Conservation (phyloP, 2,888 invertebrate species). For the Philonicus albiceps region DNA sequence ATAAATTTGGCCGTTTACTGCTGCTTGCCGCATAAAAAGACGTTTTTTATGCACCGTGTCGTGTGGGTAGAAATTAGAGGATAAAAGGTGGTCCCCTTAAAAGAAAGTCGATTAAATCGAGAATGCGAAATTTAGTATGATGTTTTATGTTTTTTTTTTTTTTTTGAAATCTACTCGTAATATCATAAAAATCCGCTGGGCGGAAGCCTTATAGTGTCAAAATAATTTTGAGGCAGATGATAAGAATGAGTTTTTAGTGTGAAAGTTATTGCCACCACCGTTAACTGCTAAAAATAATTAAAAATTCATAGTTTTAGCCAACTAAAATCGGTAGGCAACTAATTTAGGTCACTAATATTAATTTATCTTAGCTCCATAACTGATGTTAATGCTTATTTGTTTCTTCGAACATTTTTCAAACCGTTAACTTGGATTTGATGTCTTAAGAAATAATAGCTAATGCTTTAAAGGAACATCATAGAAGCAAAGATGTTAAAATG, state of each 20-base stretch:
- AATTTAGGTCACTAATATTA: neutral
- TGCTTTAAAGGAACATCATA: neutral
- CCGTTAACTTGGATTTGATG: neutral
- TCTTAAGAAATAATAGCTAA: neutral
- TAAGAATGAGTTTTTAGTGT: neutral
- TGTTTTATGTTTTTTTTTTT: neutral
- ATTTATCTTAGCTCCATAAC: neutral
- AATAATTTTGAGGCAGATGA: neutral
- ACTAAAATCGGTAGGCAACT: neutral
- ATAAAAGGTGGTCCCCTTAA: neutral
- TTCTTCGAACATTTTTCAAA: neutral
- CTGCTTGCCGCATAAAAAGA: neutral
- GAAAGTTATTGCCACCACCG: neutral
- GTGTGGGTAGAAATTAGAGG: neutral
- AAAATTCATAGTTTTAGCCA: neutral
- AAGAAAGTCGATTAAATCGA: neutral
- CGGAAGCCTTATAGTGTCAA: neutral
- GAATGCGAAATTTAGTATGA: neutral
- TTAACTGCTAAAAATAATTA: neutral
- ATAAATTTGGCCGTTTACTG: neutral
- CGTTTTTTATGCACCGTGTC: neutral
- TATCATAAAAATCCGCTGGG: neutral
- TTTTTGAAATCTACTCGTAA: neutral
- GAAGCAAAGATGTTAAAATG: neutral
- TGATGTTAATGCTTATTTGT: neutral